Evolutionary conservation across 2,113 vertebrate species (phyloP), one percentile per base, ranked within the genome.

Genomic region (Phocoena sinus): DNA sequence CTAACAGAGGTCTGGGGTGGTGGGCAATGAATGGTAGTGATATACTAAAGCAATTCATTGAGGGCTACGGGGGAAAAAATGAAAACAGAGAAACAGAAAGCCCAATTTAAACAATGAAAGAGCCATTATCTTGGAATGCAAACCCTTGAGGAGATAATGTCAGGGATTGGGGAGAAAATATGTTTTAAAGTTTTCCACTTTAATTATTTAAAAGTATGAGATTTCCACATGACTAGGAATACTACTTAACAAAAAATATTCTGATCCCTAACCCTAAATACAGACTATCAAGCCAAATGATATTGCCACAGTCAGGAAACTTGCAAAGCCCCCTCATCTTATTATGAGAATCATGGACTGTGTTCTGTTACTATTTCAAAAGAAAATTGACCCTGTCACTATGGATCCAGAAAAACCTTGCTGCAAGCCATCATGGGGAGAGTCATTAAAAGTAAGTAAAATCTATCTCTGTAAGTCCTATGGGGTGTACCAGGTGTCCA

Each of bases 321-420:
- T 99, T 67, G 99, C 98, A 60, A 99, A 99, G 89, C 99, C 99
- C 20, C 99, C 99, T 3, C 99, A 99, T 89, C 98, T 99, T 50
- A 98, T 99, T 70, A 99, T 99, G 99, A 98, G 99, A 84, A 96
- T 99, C 89, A 99, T 99, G 98, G 99, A 99, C 95, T 99, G 98
- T 11, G 98, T 98, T 85, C 95, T 99, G 70, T 73, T 99, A 8
- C 95, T 99, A 0, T 99, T 99, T 93, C 99, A 99, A 98, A 99
- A 99, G 98, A 98, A 77, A 97, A 83, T 99, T 31, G 98, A 99
- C 74, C 87, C 98, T 56, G 98, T 99, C 31, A 98, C 98, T 7
- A 90, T 98, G 98, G 99, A 99, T 98, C 98, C 98, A 71, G 98
- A 99, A 96, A 99, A 98, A 70, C 98, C 98, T 90, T 99, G 99